Evolutionary conservation across 2,797 vertebrate species (phyloP), one percentile per base, ranked within the genome.

Genomic region (Phaenicophaeus curvirostris): DNA sequence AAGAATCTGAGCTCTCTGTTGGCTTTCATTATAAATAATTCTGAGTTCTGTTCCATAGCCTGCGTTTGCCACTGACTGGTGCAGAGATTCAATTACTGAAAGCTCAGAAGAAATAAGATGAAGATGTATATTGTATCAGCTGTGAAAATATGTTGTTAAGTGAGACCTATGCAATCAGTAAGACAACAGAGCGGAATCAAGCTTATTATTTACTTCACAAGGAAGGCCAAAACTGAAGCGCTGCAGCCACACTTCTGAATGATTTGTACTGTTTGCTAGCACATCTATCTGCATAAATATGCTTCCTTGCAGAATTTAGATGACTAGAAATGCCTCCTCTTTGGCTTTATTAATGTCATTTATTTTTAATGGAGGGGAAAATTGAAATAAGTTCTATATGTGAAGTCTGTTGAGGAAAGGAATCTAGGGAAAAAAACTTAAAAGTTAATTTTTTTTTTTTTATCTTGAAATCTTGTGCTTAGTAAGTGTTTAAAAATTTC

Each of bases 401-500:
- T 91, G 93, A 92, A 94, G 31, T 88, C 96, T 96, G 83, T 91
- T 91, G 94, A 95, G 96, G 76, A 85, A 94, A 94, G 73, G 92
- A 94, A 96, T 96, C 95, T 87, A 62, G 96, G 95, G 94, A 74
- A 93, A 96, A 95, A 96, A 94, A 78, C 94, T 96, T 96, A 76
- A 86, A 96, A 95, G 92, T 94, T 95, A 65, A 30, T 66, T 94
- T 92, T 95, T 82, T 95, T 94, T 90, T 95, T 90, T 77, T 35
- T 16, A 95, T 95, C 95, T 91, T 87, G 94, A 95, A 95, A 96
- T 96, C 94, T 94, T 91, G 87, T 96, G 91, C 93, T 95, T 95
- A 95, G 91, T 96, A 96, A 96, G 94, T 96, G 94, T 96, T 96
- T 96, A 96, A 96, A 96, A 96, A 92, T 94, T 96, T 96, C 94